These are phyloP conservation scores for Tolypeutes matacus DNA, from an alignment of 2,797 vertebrate genomes.

Conservation along the genomic window DNA sequence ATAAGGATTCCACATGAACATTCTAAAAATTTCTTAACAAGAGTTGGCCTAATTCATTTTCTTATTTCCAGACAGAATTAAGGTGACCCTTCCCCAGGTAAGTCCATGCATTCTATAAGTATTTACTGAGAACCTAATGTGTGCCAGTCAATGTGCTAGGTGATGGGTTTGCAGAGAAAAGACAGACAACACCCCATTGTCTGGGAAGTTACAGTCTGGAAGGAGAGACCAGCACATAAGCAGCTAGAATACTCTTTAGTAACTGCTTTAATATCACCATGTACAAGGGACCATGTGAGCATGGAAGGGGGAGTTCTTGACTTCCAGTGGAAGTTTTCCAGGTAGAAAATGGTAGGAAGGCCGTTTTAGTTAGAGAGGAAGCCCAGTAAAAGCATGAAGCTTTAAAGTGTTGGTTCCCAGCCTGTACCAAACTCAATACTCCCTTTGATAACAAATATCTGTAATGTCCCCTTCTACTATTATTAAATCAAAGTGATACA, in stretches of 20 bases:
- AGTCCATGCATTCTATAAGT: background rate
- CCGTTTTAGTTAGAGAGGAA: background rate
- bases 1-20: background rate
- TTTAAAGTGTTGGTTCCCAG: background rate
- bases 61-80: background rate
- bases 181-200: background rate
- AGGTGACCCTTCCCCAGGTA: background rate
- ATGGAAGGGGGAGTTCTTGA: background rate
- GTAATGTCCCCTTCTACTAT: background rate
- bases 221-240: background rate
- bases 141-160: background rate
- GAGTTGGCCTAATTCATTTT: constrained; percentile 15
- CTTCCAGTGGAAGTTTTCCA: background rate
- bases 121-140: background rate
- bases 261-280: background rate
- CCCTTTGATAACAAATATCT: background rate
- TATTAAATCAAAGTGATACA: background rate
- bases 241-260: background rate
- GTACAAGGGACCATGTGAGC: background rate
- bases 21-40: background rate
- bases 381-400: background rate
- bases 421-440: background rate
- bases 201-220: background rate
- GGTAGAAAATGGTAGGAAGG: too few relatives aligned
- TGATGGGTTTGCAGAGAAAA: background rate